phyloP scores from a whole-genome alignment of 1,140 invertebrate genomes.

The Scaptomyza hsui region DNA sequence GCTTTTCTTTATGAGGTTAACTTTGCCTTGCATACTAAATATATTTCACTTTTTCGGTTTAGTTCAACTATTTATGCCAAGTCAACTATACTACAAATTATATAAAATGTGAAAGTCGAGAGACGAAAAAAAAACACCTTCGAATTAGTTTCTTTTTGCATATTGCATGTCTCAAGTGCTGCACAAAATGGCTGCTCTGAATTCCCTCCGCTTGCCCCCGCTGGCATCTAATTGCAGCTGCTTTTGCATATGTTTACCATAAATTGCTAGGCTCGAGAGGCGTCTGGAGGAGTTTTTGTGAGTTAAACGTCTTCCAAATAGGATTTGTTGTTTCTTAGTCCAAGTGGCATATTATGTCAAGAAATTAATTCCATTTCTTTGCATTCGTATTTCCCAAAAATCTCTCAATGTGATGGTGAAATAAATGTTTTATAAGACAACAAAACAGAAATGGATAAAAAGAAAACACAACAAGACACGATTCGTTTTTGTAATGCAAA shows the following conservation, averaged over 20 bases:
- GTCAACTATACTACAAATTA: constrained; percentile 3
- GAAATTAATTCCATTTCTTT: constrained; percentile 8
- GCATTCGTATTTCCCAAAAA: not conserved
- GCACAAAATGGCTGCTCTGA: constrained; percentile 26
- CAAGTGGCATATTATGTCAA: constrained; percentile 27
- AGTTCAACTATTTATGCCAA: not conserved
- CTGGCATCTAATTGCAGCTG: constrained; percentile 26
- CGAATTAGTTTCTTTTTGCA: constrained; percentile 29
- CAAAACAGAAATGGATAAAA: not conserved
- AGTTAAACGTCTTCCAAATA: constrained; percentile 23
- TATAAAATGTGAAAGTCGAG: constrained; percentile 24
- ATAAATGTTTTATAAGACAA: constrained; percentile 48
- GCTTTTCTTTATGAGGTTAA: constrained; percentile 42
- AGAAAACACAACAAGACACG: constrained; percentile 10
- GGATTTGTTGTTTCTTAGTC: constrained; percentile 17
- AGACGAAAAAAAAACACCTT: too few species aligned
- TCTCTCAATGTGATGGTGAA: constrained; percentile 35
- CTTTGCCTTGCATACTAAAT: constrained; percentile 14
- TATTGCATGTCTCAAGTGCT: constrained; percentile 38
- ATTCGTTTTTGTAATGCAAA: constrained; percentile 72
- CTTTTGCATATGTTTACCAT: constrained; percentile 47
- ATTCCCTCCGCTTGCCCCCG: too few species aligned
- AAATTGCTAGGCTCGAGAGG: constrained; percentile 29
- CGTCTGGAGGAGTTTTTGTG: constrained; percentile 8
- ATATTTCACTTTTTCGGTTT: not conserved